Conservation (phyloP, 1,140 invertebrate species). For the Sarcophaga peregrina region DNA sequence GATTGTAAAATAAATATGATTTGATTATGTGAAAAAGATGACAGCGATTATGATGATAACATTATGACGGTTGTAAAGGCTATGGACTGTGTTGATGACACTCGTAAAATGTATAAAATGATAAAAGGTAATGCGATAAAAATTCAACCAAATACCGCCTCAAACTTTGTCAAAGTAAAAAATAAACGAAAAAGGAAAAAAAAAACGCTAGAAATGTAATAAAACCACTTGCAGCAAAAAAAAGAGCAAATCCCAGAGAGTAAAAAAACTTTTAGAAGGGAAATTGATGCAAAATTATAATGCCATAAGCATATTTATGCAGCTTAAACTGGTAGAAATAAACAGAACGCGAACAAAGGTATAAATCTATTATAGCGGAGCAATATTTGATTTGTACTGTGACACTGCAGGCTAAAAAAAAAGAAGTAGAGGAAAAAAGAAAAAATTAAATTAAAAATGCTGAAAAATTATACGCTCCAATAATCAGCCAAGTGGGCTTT, state of each 20-base stretch:
- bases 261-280: neutral
- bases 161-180: too few relatives aligned
- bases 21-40: too few relatives aligned
- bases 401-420: neutral
- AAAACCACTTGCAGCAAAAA: neutral
- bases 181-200: too few relatives aligned
- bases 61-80: too few relatives aligned
- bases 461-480: neutral
- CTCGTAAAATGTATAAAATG: too few relatives aligned
- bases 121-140: too few relatives aligned
- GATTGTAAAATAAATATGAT: too few relatives aligned
- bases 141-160: too few relatives aligned
- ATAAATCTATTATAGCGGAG: neutral
- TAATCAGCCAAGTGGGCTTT: neutral
- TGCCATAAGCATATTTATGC: neutral
- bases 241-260: neutral
- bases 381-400: neutral
- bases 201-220: too few relatives aligned
- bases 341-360: neutral
- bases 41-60: too few relatives aligned
- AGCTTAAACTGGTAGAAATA: neutral
- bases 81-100: too few relatives aligned
- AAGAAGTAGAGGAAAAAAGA: neutral
- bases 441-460: neutral
- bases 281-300: neutral